These are phyloP conservation scores for Dasypus novemcinctus DNA, from an alignment of 2,113 vertebrate species.

Conservation along the genomic window DNA sequence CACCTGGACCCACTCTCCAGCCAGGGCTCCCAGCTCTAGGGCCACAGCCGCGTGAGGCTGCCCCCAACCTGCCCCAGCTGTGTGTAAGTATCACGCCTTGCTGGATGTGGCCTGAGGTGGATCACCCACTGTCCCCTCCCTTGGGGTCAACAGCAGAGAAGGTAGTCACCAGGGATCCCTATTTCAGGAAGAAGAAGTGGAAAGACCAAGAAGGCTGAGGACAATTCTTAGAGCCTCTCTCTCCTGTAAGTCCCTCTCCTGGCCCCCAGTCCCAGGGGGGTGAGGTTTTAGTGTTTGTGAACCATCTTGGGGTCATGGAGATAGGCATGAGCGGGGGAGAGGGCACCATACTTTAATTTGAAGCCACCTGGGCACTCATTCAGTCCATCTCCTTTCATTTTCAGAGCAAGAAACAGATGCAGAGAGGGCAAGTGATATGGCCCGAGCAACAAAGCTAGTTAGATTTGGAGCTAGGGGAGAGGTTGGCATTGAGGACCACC, in stretches of 20 bases:
- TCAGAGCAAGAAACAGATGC: background rate
- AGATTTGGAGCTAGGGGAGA: background rate
- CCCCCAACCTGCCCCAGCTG: background rate
- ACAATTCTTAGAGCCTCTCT: background rate
- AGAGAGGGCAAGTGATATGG: background rate
- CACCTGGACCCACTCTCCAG: background rate
- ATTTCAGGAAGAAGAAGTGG: background rate
- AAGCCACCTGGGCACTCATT: background rate
- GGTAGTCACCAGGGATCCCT: no score
- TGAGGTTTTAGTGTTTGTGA: background rate
- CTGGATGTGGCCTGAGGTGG: background rate
- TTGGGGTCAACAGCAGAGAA: background rate
- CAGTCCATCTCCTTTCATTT: background rate
- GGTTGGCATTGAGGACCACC: background rate
- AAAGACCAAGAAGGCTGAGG: background rate
- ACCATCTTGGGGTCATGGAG: background rate
- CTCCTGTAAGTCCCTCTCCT: background rate
- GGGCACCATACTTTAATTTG: background rate
- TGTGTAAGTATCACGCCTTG: background rate
- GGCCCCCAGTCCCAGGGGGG: background rate
- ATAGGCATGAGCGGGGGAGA: background rate
- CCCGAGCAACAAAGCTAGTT: background rate
- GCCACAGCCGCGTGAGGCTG: background rate
- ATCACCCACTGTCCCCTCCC: background rate
- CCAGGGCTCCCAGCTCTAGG: background rate